Evolutionary conservation across 2,797 vertebrate genomes (phyloP).

Genomic region (Acipenser transmontanus): DNA sequence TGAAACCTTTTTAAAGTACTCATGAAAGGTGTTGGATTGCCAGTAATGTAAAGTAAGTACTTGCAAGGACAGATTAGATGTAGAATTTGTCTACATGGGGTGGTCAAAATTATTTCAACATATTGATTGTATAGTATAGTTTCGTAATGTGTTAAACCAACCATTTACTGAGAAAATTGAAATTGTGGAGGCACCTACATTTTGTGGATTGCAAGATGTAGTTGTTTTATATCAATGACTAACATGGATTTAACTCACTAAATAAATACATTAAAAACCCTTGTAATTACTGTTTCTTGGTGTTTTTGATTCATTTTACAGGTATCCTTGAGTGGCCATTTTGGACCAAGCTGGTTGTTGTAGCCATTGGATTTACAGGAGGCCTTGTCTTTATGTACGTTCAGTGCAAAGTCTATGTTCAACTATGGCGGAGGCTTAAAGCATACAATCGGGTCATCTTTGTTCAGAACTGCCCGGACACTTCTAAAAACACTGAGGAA

Average conservation of each 20-base stretch:
- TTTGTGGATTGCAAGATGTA: not conserved
- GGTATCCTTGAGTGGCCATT: constrained; percentile 94
- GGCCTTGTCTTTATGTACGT: constrained; percentile 97
- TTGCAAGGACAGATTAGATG: too few relatives aligned
- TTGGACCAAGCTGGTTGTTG: constrained; percentile 94
- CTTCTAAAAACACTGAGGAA: constrained; percentile 60
- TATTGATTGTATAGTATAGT: not conserved
- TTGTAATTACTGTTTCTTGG: not conserved
- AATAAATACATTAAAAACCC: too few relatives aligned
- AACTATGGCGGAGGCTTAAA: constrained; percentile 91
- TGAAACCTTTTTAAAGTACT: too few relatives aligned
- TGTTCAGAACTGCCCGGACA: constrained; percentile 92
- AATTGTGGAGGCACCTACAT: too few relatives aligned
- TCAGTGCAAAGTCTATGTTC: constrained; percentile 91
- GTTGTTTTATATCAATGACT: not conserved
- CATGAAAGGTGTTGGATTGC: too few relatives aligned
- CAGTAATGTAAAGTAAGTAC: too few relatives aligned
- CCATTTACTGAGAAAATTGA: too few relatives aligned
- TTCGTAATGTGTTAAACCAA: too few relatives aligned
- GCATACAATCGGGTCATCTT: constrained; percentile 97
- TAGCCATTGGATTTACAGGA: constrained; percentile 82
- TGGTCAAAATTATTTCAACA: not conserved
- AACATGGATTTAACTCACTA: not conserved
- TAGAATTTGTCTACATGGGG: not conserved
- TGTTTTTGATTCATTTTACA: constrained; percentile 37